Evolutionary conservation across 1,140 invertebrate genomes (phyloP).

Genomic region (Epicauta chinensis): DNA sequence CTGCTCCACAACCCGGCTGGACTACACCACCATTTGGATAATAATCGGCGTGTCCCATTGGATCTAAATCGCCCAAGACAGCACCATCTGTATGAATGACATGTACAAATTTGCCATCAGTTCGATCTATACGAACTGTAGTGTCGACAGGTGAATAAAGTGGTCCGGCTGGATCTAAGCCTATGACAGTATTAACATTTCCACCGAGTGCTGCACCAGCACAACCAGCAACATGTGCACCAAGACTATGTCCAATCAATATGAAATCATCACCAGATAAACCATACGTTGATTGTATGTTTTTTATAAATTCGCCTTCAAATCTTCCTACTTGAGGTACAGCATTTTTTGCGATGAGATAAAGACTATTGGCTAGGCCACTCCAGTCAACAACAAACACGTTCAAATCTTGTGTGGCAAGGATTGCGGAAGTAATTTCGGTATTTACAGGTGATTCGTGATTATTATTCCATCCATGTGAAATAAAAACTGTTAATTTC

Average conservation of each 20-base stretch:
- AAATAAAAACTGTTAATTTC: slow-evolving; percentile 35
- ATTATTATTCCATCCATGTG: slow-evolving; percentile 42
- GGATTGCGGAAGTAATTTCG: slow-evolving; percentile 38
- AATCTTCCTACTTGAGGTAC: slow-evolving; percentile 47
- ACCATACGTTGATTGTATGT: slow-evolving; percentile 38
- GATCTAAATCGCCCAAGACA: slow-evolving; percentile 44
- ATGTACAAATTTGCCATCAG: slow-evolving; percentile 60
- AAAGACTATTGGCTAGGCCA: slow-evolving; percentile 35
- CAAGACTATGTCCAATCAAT: no score
- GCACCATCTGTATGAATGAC: slow-evolving; percentile 63
- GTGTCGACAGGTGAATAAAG: slow-evolving; percentile 45
- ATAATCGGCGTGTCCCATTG: slow-evolving; percentile 48
- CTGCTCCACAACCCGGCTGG: slow-evolving; percentile 59
- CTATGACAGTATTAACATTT: no score
- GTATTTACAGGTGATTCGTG: slow-evolving; percentile 33
- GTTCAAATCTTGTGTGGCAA: slow-evolving; percentile 44
- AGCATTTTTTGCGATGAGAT: slow-evolving; percentile 45
- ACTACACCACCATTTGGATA: slow-evolving; percentile 42
- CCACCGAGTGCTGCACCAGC: no score
- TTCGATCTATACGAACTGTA: slow-evolving; percentile 53
- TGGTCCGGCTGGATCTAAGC: slow-evolving; percentile 53
- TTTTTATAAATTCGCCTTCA: slow-evolving; percentile 48
- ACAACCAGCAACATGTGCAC: no score
- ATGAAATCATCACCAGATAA: slow-evolving; percentile 13
- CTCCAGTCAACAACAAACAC: slow-evolving; percentile 56